Evolutionary conservation across 35 echinoderm and acorn worm species (phyloP).

Genomic region (Heliocidaris tuberculata): DNA sequence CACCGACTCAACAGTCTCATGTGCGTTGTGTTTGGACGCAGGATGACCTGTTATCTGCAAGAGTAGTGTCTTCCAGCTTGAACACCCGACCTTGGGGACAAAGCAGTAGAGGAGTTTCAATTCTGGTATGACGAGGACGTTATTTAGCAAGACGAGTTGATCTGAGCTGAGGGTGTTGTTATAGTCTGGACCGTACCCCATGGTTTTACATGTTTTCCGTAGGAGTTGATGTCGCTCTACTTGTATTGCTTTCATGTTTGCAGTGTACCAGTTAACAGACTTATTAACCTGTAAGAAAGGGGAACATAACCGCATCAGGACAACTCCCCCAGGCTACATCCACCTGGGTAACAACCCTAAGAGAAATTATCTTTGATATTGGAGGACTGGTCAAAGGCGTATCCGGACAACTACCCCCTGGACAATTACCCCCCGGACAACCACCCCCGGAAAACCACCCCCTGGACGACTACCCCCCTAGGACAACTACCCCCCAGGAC

Average conservation of each 20-base stretch:
- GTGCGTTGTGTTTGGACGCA: not conserved
- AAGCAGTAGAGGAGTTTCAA: constrained; percentile 1
- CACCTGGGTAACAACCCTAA: not conserved
- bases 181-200: not conserved
- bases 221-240: not conserved
- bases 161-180: not conserved
- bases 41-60: not conserved
- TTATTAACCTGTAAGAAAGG: not conserved
- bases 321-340: too few species aligned
- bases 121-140: not conserved
- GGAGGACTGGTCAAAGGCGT: too few species aligned
- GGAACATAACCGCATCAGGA: not conserved
- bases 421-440: too few species aligned
- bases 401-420: too few species aligned
- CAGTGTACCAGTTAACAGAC: not conserved
- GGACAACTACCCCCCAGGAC: too few species aligned
- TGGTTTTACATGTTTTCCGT: not conserved
- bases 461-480: too few species aligned
- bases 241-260: not conserved
- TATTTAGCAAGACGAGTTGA: not conserved
- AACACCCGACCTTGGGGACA: constrained; percentile 12
- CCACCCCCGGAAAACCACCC: too few species aligned
- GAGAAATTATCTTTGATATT: not conserved
- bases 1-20: not conserved
- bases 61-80: constrained; percentile 19